These are phyloP conservation scores for Pangasius mekongensis DNA, from an alignment of 2,797 vertebrate genomes.

Conservation along the genomic window DNA sequence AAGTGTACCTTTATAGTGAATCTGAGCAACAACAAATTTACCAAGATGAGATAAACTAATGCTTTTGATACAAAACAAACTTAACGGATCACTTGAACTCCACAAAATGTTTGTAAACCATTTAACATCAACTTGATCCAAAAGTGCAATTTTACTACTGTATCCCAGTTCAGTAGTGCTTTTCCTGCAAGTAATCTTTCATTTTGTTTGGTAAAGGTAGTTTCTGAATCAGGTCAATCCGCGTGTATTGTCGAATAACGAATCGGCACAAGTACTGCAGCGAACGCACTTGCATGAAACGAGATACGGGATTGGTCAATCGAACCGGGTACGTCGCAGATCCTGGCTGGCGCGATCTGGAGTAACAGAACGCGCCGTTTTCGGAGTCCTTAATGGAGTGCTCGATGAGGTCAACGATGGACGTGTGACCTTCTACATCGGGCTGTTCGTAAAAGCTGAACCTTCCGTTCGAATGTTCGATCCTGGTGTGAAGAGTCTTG, in stretches of 20 bases:
- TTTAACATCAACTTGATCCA: slow-evolving; percentile 87
- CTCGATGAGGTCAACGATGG: slow-evolving; percentile 97
- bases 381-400: slow-evolving; percentile 98
- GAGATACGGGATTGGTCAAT: slow-evolving; percentile 94
- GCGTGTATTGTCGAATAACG: slow-evolving; percentile 96
- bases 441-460: slow-evolving; percentile 99
- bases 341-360: slow-evolving; percentile 93
- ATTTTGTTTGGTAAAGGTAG: slow-evolving; percentile 99
- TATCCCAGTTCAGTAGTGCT: slow-evolving; percentile 96
- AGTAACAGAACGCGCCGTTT: slow-evolving; percentile 98
- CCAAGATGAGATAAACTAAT: slow-evolving; percentile 63
- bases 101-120: slow-evolving; percentile 88
- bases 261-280: slow-evolving; percentile 98
- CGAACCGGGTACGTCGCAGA: slow-evolving; percentile 97
- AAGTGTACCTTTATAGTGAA: slow-evolving; percentile 41
- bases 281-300: slow-evolving; percentile 99
- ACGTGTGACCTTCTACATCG: slow-evolving; percentile 96
- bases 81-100: slow-evolving; percentile 79
- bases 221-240: slow-evolving; percentile 99
- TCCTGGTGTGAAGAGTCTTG: slow-evolving; percentile 97
- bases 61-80: slow-evolving; percentile 75
- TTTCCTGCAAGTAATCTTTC: slow-evolving; percentile 99
- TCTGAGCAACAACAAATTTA: slow-evolving; percentile 65
- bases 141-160: slow-evolving; percentile 91
- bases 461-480: slow-evolving; percentile 97